Evolutionary conservation across 1,140 invertebrate species (phyloP), one percentile per base, ranked within the genome.

Genomic region (Drosophila bipectinata): DNA sequence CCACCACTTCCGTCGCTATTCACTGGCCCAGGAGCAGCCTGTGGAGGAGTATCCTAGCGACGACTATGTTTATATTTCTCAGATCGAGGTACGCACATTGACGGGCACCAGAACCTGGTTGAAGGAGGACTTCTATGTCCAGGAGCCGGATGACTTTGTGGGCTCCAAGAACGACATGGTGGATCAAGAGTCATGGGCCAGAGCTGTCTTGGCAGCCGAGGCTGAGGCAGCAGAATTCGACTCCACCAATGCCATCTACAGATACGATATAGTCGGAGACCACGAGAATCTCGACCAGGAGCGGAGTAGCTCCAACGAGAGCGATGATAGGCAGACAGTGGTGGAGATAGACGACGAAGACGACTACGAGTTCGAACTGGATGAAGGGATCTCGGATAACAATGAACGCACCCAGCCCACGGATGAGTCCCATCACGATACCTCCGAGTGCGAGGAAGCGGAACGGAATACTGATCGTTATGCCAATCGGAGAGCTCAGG

Each of bases 251-350:
- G 84, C 85, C 41, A 83, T 88, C 2, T 87, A 79, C 15, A 72
- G 79, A 28, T 78, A 62, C 9, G 81, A 85, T 4, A 82, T 85
- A 12, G 30, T 48, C 5, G 69, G 66, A 8, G 72, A 73, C 12
- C 48, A 58, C 10, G 66, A 51, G 30, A 51, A 61, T 8, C 51
- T 69, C 2, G 79, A 88, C 6, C 41, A 48, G 0, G 48, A 41
- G 28, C 68, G 77, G 52, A 87, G 66, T 55, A 88, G 64, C 48
- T 61, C 73, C 0, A 76, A 91, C 26, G 87, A 84, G 15, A 91
- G 91, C 49, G 91, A 91, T 10, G 91, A 92, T 53, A 89, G 90
- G 28, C 91, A 90, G 32, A 91, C 91, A 0, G 89, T 91, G 2
- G 91, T 91, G 9, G 91, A 90, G 21, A 89, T 90, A 9, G 91